Percentiles rank a stretch among this genome's conserved stretches.
Conservation (phyloP, 2,113 vertebrate species). For the Prionailurus bengalensis region DNA sequence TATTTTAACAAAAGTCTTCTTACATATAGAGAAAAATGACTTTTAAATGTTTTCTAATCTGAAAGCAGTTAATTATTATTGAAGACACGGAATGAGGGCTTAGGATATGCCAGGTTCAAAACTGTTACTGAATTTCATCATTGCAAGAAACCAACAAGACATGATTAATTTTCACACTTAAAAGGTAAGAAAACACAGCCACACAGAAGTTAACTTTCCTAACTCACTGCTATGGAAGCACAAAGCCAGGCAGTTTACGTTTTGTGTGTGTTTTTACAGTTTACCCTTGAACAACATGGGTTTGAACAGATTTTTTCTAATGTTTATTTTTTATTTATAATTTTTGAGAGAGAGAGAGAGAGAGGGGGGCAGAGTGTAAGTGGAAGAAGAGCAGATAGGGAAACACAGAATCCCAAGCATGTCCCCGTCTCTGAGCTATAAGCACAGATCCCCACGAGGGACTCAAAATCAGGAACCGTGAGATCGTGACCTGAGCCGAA, state of each 20-base stretch:
- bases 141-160: not conserved
- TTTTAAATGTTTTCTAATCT: not conserved
- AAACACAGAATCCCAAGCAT: no score
- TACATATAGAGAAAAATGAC: not conserved
- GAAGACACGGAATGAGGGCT: not conserved
- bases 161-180: not conserved
- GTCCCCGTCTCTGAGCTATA: no score
- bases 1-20: conserved; percentile 1
- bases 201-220: no score
- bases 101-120: not conserved
- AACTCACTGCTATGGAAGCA: not conserved
- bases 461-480: no score
- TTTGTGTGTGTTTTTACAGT: not conserved
- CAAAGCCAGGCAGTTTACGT: not conserved
- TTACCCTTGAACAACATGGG: not conserved
- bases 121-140: not conserved
- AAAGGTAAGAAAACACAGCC: not conserved
- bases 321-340: no score
- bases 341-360: no score
- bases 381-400: no score
- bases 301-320: not conserved
- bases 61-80: not conserved
- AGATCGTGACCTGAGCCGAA: no score
- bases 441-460: no score
- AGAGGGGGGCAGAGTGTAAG: no score